Conservation (phyloP, 2,888 invertebrate species). For the Hymenopus coronatus region DNA sequence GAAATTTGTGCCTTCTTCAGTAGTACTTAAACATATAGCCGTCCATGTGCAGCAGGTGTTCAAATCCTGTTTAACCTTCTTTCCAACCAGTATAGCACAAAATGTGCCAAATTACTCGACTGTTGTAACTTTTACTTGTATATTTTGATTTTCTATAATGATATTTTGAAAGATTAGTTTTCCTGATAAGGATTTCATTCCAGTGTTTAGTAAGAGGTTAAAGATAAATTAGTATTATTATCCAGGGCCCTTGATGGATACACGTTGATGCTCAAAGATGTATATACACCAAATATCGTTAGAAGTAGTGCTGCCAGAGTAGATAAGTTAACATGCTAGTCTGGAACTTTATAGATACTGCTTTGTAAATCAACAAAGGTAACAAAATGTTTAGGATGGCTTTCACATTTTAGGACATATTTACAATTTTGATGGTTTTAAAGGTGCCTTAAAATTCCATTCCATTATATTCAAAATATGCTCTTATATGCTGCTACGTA, state of each 20-base stretch:
- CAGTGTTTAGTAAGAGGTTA: background rate
- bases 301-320: background rate
- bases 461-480: background rate
- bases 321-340: background rate
- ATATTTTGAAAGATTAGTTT: background rate
- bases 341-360: background rate
- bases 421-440: background rate
- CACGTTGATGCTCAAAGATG: background rate
- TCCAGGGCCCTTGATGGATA: background rate
- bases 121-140: background rate
- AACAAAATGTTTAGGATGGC: background rate
- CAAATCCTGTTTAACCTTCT: background rate
- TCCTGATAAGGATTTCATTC: background rate
- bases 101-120: background rate
- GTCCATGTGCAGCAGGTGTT: constrained; percentile 9
- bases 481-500: background rate
- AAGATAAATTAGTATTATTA: background rate
- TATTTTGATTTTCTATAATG: background rate
- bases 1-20: background rate
- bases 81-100: background rate
- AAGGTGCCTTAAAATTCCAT: background rate
- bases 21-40: constrained; percentile 14
- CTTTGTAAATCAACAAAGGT: background rate
- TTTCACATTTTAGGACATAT: background rate
- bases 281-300: background rate